Conservation (phyloP, 1,140 invertebrate species). For the Phortica variegata region DNA sequence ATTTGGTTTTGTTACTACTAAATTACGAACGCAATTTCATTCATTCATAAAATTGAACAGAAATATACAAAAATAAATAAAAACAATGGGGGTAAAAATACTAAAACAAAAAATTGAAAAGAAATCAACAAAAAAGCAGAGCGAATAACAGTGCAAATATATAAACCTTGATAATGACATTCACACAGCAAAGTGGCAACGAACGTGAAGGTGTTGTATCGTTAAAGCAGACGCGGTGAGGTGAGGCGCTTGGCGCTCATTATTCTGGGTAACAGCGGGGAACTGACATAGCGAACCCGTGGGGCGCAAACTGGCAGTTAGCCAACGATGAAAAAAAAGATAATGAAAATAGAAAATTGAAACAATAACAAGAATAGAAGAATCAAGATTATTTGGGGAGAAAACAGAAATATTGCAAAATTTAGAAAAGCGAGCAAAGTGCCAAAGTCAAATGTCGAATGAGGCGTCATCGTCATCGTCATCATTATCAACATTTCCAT, state of each 20-base stretch:
- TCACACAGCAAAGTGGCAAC: slow-evolving; percentile 22
- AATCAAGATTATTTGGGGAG: slow-evolving; percentile 32
- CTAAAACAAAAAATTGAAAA: no score
- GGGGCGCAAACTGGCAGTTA: slow-evolving; percentile 39
- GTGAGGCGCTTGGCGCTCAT: slow-evolving; percentile 20
- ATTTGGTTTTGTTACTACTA: slow-evolving; percentile 7
- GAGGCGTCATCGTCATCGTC: no score
- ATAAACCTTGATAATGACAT: slow-evolving; percentile 54
- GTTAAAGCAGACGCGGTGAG: no score
- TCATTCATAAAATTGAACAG: no score
- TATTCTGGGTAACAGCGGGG: slow-evolving; percentile 18
- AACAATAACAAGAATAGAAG: no score
- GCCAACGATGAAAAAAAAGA: no score
- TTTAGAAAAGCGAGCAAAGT: slow-evolving; percentile 5
- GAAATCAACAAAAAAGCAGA: slow-evolving; percentile 15
- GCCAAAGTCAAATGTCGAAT: slow-evolving; percentile 48
- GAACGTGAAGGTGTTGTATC: slow-evolving; percentile 25
- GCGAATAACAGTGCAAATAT: slow-evolving; percentile 15
- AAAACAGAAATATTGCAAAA: slow-evolving; percentile 18
- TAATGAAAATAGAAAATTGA: no score
- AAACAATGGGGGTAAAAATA: no score
- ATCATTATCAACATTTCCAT: no score
- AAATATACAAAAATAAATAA: no score
- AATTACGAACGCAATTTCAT: slow-evolving; percentile 28
- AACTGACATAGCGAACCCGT: slow-evolving; percentile 2